Percentiles rank a stretch among this genome's conserved stretches.
Evolutionary conservation across 2,113 vertebrate species (phyloP).

Genomic region (Hippopotamus amphibius): DNA sequence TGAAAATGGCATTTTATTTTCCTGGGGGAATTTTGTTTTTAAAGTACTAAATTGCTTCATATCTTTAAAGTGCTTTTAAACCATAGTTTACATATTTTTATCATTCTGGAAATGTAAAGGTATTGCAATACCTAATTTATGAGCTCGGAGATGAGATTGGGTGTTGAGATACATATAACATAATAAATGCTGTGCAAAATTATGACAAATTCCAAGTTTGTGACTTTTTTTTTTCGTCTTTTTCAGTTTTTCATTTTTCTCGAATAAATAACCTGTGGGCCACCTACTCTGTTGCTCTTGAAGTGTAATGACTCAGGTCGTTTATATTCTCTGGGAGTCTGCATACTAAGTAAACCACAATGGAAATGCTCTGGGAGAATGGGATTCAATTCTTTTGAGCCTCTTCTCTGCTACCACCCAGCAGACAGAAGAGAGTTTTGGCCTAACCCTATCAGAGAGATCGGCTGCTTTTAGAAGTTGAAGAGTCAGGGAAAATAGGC

Average conservation of each 20-base stretch:
- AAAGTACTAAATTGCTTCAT: neutral
- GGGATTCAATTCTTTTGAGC: neutral
- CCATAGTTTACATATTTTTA: neutral
- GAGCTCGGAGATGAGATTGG: neutral
- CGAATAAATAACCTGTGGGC: neutral
- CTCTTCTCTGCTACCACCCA: neutral
- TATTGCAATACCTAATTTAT: neutral
- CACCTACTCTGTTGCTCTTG: neutral
- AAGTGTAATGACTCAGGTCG: neutral
- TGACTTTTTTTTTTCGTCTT: neutral
- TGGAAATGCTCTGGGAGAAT: neutral
- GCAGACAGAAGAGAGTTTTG: neutral
- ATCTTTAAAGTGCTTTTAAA: constrained; percentile 3
- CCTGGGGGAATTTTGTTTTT: neutral
- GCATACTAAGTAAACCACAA: neutral
- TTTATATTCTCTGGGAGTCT: neutral
- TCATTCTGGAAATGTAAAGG: neutral
- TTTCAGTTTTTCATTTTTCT: neutral
- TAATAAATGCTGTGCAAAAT: neutral
- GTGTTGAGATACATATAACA: neutral
- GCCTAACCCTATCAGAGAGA: neutral
- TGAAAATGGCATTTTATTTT: constrained; percentile 2
- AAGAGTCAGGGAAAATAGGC: neutral
- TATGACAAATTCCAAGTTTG: neutral
- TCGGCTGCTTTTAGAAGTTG: neutral